Percentiles rank a stretch among this genome's conserved stretches.
Conservation (phyloP, 2,888 invertebrate genomes). For the Cephus nigrinus region DNA sequence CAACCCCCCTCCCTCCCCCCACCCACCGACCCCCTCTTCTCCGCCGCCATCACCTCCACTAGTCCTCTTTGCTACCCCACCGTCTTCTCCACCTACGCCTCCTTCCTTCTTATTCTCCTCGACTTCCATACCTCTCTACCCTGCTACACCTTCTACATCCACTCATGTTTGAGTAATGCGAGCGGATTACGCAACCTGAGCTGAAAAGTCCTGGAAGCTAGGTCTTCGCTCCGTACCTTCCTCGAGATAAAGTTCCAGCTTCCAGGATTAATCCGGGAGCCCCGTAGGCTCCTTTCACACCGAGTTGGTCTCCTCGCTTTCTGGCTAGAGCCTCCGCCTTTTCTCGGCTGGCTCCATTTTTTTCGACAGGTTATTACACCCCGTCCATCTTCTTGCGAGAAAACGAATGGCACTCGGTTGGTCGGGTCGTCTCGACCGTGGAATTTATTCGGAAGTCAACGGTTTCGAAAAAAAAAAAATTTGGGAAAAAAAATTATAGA, state of each 20-base stretch:
- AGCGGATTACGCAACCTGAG: slow-evolving; percentile 41
- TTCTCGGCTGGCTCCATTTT: background rate
- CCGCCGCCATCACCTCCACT: background rate
- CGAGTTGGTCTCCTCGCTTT: background rate
- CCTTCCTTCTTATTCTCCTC: slow-evolving; percentile 1
- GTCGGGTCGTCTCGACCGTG: background rate
- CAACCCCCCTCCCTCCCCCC: background rate
- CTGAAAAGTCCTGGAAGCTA: slow-evolving; percentile 39
- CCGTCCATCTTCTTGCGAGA: background rate
- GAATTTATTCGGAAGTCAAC: background rate
- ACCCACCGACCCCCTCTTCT: too few relatives aligned
- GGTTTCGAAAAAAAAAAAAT: too few relatives aligned
- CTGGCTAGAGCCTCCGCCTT: background rate
- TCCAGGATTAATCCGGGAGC: slow-evolving; percentile 32
- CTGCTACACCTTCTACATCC: slow-evolving; percentile 24
- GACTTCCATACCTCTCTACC: background rate
- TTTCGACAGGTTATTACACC: background rate
- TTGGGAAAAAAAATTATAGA: too few relatives aligned
- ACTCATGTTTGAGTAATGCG: slow-evolving; percentile 45
- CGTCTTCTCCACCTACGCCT: slow-evolving; percentile 2
- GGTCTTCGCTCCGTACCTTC: slow-evolving; percentile 31
- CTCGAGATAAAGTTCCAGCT: slow-evolving; percentile 35
- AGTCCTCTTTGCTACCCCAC: slow-evolving; percentile 9
- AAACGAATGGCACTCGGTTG: background rate
- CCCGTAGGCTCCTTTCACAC: slow-evolving; percentile 15